Conservation (phyloP, 2,888 invertebrate genomes). For the Galerucella pusilla region DNA sequence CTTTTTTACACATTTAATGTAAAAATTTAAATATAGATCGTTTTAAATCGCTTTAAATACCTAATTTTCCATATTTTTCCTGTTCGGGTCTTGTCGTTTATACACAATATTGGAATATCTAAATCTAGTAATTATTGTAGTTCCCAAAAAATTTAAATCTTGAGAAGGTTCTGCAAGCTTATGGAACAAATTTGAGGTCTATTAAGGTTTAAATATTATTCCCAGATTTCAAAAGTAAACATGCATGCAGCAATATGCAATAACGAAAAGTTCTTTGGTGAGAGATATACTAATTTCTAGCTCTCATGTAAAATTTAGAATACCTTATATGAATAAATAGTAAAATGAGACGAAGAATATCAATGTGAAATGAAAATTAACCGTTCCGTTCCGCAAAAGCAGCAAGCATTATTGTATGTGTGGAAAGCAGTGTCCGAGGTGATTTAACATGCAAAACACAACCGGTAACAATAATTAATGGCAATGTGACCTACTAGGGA, state of each 20-base stretch:
- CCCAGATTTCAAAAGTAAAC: background rate
- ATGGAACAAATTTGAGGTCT: too few relatives aligned
- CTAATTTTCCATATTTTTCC: too few relatives aligned
- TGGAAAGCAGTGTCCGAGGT: conserved; percentile 23
- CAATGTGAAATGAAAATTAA: conserved; percentile 31
- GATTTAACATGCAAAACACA: conserved; percentile 34
- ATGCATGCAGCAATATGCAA: background rate
- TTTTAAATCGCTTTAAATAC: too few relatives aligned
- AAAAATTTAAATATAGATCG: too few relatives aligned
- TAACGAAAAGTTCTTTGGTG: too few relatives aligned
- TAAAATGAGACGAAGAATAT: conserved; percentile 13
- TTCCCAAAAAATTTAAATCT: too few relatives aligned
- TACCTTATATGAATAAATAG: conserved; percentile 27
- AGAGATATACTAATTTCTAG: background rate
- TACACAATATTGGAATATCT: too few relatives aligned
- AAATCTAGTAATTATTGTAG: too few relatives aligned
- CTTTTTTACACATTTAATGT: too few relatives aligned
- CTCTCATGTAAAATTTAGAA: conserved; percentile 11
- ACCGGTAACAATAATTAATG: conserved; percentile 33
- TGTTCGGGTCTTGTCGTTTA: too few relatives aligned
- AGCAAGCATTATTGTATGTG: background rate
- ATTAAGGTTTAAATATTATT: too few relatives aligned
- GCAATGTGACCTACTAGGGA: conserved; percentile 33
- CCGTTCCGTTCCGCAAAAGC: conserved; percentile 21
- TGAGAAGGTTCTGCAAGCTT: too few relatives aligned